These are phyloP conservation scores for Drosophila macrospina DNA, from an alignment of 2,888 invertebrate genomes.

Conservation along the genomic window DNA sequence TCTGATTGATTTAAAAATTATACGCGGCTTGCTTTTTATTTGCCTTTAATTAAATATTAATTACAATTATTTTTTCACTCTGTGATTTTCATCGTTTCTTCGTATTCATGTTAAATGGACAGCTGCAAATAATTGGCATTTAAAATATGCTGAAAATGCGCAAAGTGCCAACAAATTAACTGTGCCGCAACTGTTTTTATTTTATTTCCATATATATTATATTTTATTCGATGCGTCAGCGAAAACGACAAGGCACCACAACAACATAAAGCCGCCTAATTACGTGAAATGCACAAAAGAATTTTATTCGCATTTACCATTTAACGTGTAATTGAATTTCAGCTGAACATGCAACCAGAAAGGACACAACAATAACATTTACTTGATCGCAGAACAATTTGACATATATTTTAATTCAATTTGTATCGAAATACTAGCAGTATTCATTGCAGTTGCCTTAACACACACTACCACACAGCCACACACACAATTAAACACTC, in stretches of 20 bases:
- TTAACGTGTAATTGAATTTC: conserved; percentile 6
- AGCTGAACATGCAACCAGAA: conserved; percentile 3
- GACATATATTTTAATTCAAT: conserved; percentile 1
- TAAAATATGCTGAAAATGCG: conserved; percentile 73
- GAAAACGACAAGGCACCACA: neutral
- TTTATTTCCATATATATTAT: conserved; percentile 17
- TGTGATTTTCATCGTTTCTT: conserved; percentile 34
- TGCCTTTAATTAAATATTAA: conserved; percentile 79
- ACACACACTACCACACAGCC: conserved; percentile 15
- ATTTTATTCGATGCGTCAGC: conserved; percentile 23
- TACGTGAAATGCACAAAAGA: conserved; percentile 27
- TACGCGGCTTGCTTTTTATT: conserved; percentile 49
- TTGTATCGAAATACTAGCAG: neutral
- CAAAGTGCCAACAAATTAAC: conserved; percentile 73
- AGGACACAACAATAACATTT: neutral
- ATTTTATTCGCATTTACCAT: neutral
- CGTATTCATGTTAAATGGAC: conserved; percentile 59
- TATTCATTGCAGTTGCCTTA: conserved; percentile 8
- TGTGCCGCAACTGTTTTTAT: conserved; percentile 37
- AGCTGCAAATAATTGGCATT: conserved; percentile 76
- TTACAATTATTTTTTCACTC: conserved; percentile 49
- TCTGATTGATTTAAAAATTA: conserved; percentile 71
- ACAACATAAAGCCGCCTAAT: conserved; percentile 37
- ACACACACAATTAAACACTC: conserved; percentile 8
- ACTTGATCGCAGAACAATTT: neutral